Evolutionary conservation across 2,888 invertebrate species (phyloP), one percentile per base, ranked within the genome.

Genomic region (Dexiosoma caninum): DNA sequence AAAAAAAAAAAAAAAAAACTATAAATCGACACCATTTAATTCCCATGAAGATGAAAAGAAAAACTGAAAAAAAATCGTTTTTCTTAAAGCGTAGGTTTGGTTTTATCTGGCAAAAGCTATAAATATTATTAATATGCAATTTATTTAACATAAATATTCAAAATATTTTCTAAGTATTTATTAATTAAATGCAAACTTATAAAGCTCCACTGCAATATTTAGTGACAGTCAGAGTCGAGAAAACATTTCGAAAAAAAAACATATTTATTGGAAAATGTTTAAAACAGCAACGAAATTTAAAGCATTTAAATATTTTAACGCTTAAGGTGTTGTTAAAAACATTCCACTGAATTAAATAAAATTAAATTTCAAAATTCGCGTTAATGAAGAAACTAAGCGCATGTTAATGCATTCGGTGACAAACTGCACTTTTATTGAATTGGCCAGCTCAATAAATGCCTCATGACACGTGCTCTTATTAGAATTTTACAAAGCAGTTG

Each of bases 121-220:
- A 81, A 72, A 77, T 81, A 69, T 81, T 81, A 77, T 77, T 81
- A 81, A 81, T 67, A 81, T 72, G 72, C 72, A 81, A 81, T 77
- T 81, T 77, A 81, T 81, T 77, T 72, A 62, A 77, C 67, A 72
- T 81, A 76, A 81, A 81, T 77, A 77, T 81, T 81, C 76, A 81
- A 62, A 81, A 81, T 77, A 77, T 81, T 77, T 81, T 67, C 62
- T 69, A 77, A 81, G 71, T 77, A 72, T 72, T 72, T 81, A 64
- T 78, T 42, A 77, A 70, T 71, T 71, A 64, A 78, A 71, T 66
- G 64, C 57, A 10, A 21, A 57, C 42, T 49, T 53, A 46, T 32
- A 19, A 37, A 40, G 23, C 35, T 59, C 21, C 10, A 10, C 14
- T 8, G 6, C 5, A 21, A 23, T 7, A 32, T 1, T 14, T 51